phyloP scores from a whole-genome alignment of 2,113 vertebrate genomes.

The Passerina amoena region DNA sequence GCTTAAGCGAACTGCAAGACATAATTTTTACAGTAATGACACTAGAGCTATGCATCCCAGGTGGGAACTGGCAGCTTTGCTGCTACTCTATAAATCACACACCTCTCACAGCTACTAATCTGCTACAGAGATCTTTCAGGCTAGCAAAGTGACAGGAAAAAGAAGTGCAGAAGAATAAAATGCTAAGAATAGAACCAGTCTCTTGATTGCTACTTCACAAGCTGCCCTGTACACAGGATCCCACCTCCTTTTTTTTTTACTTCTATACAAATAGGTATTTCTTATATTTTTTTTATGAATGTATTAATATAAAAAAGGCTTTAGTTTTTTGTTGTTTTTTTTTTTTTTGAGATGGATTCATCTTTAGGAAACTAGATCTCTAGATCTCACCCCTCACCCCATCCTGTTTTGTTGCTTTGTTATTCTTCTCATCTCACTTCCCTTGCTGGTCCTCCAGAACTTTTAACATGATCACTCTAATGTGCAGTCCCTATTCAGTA shows the following conservation, averaged over 20 bases:
- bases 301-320: not conserved
- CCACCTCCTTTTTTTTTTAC: not conserved
- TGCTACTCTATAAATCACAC: not conserved
- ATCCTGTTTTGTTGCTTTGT: not conserved
- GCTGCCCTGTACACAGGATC: not conserved
- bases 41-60: not conserved
- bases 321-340: not conserved
- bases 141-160: not conserved
- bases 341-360: not conserved
- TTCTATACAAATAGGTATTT: not conserved
- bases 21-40: not conserved
- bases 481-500: not conserved
- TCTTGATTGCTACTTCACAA: not conserved
- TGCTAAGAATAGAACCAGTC: not conserved
- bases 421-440: not conserved
- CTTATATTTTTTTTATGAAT: not conserved
- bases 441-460: not conserved
- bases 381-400: not conserved
- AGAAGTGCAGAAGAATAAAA: not conserved
- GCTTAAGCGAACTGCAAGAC: not conserved
- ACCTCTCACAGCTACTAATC: not conserved
- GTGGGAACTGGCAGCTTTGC: conserved; percentile 1
- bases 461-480: not conserved
- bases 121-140: not conserved
- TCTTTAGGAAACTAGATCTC: not conserved